Base-by-base conservation (phyloP, 2,113 vertebrate genomes). In the Perccottus glenii region DNA sequence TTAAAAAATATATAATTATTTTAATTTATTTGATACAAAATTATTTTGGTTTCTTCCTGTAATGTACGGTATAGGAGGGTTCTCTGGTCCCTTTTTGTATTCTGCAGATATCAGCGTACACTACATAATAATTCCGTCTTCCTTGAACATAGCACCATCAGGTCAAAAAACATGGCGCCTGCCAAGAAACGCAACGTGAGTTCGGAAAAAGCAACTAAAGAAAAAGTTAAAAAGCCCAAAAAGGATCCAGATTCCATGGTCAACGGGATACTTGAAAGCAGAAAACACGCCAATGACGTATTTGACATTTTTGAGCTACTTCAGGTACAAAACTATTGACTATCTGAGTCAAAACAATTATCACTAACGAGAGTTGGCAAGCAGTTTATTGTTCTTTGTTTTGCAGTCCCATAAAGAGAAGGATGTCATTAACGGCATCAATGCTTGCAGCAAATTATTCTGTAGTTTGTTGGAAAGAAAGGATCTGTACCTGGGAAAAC, bases 281-380 rank as follows among this genome's bases (percentile, higher is more conserved):
- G 91, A 47, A 77, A 85, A 64, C 66, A 91, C 9, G 95, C 95
- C 43, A 98, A 97, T 82, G 90, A 91, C 3, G 89, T 98, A 14
- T 96, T 96, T 57, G 95, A 98, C 76, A 68, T 97, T 16, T 72
- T 98, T 65, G 94, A 96, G 44, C 76, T 76, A 43, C 70, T 94
- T 27, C 81, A 90, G 89, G 92, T 92, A 43, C 19, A 27, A 27
- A 27, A 27, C 19, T 27, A 27, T 27, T 27, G 19, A 27, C 19
- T 27, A 27, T 27, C 19, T 27, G 19, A 27, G 19, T 27, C 19
- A 27, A 3, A 27, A 27, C 19, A 27, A 27, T 27, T 27, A 27
- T 27, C 19, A 27, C 19, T 27, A 27, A 27, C 19, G 3, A 27
- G 19, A 27, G 19, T 35, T 11, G n/a, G 8, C 27, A 36, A 14